Evolutionary conservation across 2,797 vertebrate genomes (phyloP), one percentile per base, ranked within the genome.

Genomic region (Acomys russatus): DNA sequence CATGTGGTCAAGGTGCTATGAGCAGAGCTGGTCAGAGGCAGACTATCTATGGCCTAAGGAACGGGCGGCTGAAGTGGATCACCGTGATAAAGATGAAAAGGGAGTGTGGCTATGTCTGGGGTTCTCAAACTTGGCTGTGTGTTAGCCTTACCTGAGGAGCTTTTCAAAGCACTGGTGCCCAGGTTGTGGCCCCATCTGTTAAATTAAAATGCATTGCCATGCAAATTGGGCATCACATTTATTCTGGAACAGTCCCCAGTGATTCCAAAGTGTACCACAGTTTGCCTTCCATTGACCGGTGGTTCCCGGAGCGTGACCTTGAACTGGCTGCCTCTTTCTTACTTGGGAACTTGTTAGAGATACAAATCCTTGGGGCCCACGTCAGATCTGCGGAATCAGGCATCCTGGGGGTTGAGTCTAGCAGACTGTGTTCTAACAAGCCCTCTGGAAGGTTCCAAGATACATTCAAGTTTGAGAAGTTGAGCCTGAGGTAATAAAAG

Each of bases 391-490:
- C 22, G 44, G 66, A 96, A 56, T 93, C 88, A 94, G 90, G 91
- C 59, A 92, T n/a, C 79, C 70, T 17, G 38, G 91, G n/a, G 82
- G 35, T 38, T 71, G 83, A 68, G 66, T 44, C 83, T 38, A 54
- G 38, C 25, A 76, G 76, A 84, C 70, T 87, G 38, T 96, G 96
- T 96, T 91, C 87, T 89, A 76, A 98, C 89, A 96, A 94, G 94
- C 61, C 79, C 71, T 96, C 83, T 93, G 79, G 78, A 96, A 96
- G 89, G 94, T 79, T 92, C 38, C 73, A 63, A 79, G 70, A 88
- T 38, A 74, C 3, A 56, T n/a, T 94, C 71, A 84, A 92, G 64
- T 91, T 80, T 92, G 90, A 94, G 91, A 94, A 94, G 78, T 54
- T 64, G 74, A 96, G 91, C 93, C 89, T 44, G 15, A 87, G 91